A percentile compares a stretch with the other conserved stretches of the same genome.
Evolutionary conservation across 2,113 vertebrate genomes (phyloP).

Genomic region (Zapornia atra): DNA sequence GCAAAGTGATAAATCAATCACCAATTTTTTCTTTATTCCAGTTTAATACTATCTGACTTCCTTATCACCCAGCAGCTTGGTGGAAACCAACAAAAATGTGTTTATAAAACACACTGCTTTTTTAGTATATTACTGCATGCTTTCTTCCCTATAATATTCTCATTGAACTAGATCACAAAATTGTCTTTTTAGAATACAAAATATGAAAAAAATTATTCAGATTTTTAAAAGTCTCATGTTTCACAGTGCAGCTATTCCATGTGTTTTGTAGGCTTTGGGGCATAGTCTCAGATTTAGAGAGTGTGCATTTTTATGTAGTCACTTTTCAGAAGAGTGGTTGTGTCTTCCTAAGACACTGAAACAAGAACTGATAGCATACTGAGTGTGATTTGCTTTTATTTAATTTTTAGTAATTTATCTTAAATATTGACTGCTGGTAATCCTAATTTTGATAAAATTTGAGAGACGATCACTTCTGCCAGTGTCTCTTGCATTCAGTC

Average conservation of each 20-base stretch:
- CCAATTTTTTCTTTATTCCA: neutral
- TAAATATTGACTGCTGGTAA: neutral
- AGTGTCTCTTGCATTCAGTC: neutral
- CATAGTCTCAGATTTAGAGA: neutral
- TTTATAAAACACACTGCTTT: neutral
- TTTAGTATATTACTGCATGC: neutral
- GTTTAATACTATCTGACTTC: neutral
- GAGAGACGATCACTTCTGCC: neutral
- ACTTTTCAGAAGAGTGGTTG: neutral
- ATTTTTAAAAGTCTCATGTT: neutral
- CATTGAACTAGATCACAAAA: neutral
- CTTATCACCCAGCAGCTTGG: neutral
- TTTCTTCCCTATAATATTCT: neutral
- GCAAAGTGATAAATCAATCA: neutral
- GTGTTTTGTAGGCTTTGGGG: neutral
- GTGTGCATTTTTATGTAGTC: neutral
- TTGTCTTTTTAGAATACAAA: neutral
- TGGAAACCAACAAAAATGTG: neutral
- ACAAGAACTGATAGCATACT: neutral
- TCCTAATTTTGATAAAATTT: neutral
- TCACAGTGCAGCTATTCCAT: neutral
- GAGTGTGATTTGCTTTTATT: neutral
- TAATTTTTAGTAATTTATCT: neutral
- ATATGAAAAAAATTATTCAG: neutral
- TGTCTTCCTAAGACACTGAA: neutral